These are phyloP conservation scores for Ophioninae sp. DNA, from an alignment of 2,888 invertebrate genomes.

Conservation along the genomic window DNA sequence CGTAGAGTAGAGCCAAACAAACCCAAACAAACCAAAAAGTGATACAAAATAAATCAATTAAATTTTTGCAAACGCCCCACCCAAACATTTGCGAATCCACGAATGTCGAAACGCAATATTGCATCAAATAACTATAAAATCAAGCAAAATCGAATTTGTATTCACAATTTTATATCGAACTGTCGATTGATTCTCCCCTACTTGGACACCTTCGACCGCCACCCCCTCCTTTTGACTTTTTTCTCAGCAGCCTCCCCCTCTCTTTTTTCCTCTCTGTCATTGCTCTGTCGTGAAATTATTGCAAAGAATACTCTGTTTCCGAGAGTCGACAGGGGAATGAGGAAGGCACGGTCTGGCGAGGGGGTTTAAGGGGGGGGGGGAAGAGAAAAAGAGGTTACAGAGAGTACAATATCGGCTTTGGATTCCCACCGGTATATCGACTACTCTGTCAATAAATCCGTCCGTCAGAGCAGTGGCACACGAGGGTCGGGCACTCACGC, in stretches of 20 bases:
- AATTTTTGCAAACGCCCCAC: no score
- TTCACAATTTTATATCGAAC: neutral
- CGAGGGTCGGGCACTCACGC: neutral
- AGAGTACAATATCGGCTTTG: conserved; percentile 30
- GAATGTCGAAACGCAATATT: no score
- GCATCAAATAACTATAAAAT: neutral
- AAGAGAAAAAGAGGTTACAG: conserved; percentile 5
- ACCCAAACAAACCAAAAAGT: no score
- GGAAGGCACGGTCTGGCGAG: neutral
- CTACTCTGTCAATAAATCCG: conserved; percentile 50
- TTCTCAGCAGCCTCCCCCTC: no score
- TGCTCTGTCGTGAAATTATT: neutral
- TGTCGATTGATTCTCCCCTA: neutral
- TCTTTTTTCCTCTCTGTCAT: neutral
- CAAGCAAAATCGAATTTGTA: neutral
- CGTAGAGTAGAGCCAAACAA: no score
- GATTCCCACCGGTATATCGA: conserved; percentile 27
- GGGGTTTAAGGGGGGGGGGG: neutral
- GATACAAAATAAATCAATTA: no score
- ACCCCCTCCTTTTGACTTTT: no score
- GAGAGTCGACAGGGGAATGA: no score
- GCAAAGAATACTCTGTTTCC: neutral
- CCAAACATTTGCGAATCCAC: no score
- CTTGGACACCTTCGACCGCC: no score
- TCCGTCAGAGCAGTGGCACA: conserved; percentile 10